phyloP scores from a whole-genome alignment of 2,888 invertebrate species.

The Hydroisotoma schaefferi region DNA sequence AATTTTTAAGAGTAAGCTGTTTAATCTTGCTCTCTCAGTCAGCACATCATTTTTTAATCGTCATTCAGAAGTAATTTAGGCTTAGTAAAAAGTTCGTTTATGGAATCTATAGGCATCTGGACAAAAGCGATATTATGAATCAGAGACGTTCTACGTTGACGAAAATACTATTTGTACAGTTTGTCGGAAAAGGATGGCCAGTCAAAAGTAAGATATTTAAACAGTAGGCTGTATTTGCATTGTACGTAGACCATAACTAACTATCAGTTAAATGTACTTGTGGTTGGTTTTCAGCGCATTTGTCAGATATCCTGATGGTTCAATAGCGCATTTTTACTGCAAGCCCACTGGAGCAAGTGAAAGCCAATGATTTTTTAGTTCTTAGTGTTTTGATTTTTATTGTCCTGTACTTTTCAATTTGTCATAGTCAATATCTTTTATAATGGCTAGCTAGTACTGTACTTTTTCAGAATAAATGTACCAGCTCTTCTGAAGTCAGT shows the following conservation, averaged over 20 bases:
- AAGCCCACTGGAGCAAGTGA: too few relatives aligned
- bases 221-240: too few relatives aligned
- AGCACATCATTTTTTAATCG: conserved; percentile 4
- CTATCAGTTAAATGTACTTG: not conserved
- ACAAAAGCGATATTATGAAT: conserved; percentile 73
- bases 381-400: too few relatives aligned
- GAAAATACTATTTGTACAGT: conserved; percentile 85
- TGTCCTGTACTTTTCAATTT: too few relatives aligned
- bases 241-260: not conserved
- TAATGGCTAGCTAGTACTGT: too few relatives aligned
- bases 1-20: conserved; percentile 68
- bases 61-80: conserved; percentile 15
- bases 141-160: conserved; percentile 75
- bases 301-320: conserved; percentile 84
- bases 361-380: too few relatives aligned
- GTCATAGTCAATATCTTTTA: too few relatives aligned
- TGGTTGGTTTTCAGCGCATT: conserved; percentile 67
- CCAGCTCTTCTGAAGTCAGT: too few relatives aligned
- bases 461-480: too few relatives aligned
- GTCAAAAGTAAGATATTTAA: conserved; percentile 65
- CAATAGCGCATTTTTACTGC: conserved; percentile 90
- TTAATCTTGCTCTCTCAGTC: not conserved
- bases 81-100: not conserved
- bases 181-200: conserved; percentile 89
- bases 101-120: conserved; percentile 63